phyloP scores from a whole-genome alignment of 92 coral and sea anemone species.

The Isaurus tuberculatus region DNA sequence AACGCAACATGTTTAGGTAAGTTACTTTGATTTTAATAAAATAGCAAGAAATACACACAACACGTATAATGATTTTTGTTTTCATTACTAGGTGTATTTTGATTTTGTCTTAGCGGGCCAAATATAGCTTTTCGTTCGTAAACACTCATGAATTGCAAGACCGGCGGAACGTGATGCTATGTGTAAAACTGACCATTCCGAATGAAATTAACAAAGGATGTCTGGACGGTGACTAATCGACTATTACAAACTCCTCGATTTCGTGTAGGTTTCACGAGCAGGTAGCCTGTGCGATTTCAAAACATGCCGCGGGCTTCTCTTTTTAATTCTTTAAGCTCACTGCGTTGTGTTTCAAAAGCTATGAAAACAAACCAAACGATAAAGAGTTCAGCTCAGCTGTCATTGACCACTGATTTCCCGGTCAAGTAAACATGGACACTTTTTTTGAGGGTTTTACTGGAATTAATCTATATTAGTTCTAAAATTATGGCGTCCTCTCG shows the following conservation, averaged over 20 bases:
- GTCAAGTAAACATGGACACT: neutral
- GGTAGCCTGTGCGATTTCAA: neutral
- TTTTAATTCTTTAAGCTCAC: constrained; percentile 12
- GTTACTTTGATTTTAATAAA: constrained; percentile 50
- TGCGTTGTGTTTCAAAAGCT: constrained; percentile 30
- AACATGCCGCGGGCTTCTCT: neutral
- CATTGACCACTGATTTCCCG: constrained; percentile 7
- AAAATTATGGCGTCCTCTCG: constrained; percentile 25
- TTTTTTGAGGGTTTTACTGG: constrained; percentile 9
- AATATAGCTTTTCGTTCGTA: constrained; percentile 1
- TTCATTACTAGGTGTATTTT: constrained; percentile 10
- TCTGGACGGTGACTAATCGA: constrained; percentile 7
- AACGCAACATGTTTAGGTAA: constrained; percentile 92
- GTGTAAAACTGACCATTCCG: neutral
- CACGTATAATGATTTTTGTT: neutral
- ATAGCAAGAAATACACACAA: neutral
- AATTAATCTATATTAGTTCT: constrained; percentile 24
- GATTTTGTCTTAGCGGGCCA: constrained; percentile 12
- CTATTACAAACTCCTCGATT: neutral
- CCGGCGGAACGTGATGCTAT: constrained; percentile 28
- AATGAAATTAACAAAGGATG: constrained; percentile 14
- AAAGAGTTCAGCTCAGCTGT: constrained; percentile 31
- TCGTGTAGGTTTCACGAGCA: constrained; percentile 21
- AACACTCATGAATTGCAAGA: constrained; percentile 12
- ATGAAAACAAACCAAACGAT: constrained; percentile 32